These are phyloP conservation scores for Periplaneta americana DNA, from an alignment of 1,140 invertebrate genomes.

Conservation along the genomic window DNA sequence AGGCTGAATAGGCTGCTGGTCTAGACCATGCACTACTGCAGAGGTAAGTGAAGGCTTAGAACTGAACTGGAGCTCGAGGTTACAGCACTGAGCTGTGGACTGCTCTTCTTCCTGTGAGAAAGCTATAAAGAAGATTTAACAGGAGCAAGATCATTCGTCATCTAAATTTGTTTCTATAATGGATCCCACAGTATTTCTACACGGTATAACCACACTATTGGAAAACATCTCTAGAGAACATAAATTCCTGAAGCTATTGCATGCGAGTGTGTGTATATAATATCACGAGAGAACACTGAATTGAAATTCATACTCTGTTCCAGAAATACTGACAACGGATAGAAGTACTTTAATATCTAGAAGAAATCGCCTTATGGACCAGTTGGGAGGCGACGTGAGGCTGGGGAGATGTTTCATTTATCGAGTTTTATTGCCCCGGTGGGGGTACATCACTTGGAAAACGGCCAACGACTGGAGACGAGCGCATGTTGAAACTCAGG, in stretches of 20 bases:
- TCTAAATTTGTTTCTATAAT: no score
- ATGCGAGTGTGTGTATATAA: neutral
- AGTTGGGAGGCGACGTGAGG: no score
- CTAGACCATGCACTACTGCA: no score
- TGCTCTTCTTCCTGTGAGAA: no score
- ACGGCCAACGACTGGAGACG: neutral
- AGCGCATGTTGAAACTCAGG: neutral
- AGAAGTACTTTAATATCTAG: neutral
- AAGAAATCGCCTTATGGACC: neutral
- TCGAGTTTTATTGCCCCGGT: neutral
- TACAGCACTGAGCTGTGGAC: no score
- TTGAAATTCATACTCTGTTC: neutral
- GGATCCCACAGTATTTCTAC: no score
- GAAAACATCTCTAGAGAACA: neutral
- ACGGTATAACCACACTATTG: no score
- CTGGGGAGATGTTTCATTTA: neutral
- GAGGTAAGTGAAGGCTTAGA: no score
- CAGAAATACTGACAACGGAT: neutral
- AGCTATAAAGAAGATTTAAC: no score
- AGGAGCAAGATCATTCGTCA: no score
- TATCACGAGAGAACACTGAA: neutral
- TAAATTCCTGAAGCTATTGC: neutral
- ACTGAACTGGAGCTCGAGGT: no score
- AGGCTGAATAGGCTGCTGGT: no score
- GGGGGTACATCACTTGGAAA: neutral